These are phyloP conservation scores for Netelia melanura DNA, from an alignment of 2,888 invertebrate genomes.

Conservation along the genomic window DNA sequence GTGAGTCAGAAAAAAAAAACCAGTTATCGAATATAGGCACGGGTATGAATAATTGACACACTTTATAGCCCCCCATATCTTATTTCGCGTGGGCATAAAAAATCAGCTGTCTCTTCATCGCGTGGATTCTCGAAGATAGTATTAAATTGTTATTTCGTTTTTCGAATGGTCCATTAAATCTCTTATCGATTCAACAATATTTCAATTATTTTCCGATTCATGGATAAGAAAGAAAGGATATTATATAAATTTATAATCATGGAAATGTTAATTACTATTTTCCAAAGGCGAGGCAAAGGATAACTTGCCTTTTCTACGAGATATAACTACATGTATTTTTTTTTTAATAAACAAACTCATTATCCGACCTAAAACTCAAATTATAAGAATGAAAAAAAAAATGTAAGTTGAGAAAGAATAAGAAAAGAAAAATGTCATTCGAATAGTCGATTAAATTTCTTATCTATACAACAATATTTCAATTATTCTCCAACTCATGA, in stretches of 20 bases:
- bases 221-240: neutral
- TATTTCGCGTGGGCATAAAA: constrained; percentile 2
- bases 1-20: constrained; percentile 50
- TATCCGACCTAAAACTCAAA: too few species aligned
- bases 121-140: neutral
- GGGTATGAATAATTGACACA: constrained; percentile 57
- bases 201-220: neutral
- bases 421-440: too few species aligned
- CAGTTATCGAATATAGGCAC: constrained; percentile 49
- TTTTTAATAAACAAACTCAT: too few species aligned
- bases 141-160: neutral
- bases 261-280: constrained; percentile 11
- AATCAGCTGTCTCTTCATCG: neutral
- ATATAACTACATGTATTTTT: too few species aligned
- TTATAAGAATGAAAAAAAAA: too few species aligned
- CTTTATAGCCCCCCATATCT: constrained; percentile 11
- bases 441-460: neutral
- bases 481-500: neutral
- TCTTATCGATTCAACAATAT: neutral
- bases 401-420: too few species aligned
- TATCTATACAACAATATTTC: neutral
- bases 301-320: neutral
- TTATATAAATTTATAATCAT: neutral
- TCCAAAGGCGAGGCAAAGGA: neutral
- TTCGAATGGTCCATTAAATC: neutral